Evolutionary conservation across 1,140 invertebrate genomes (phyloP).

Genomic region (Rhopalosiphum maidis): DNA sequence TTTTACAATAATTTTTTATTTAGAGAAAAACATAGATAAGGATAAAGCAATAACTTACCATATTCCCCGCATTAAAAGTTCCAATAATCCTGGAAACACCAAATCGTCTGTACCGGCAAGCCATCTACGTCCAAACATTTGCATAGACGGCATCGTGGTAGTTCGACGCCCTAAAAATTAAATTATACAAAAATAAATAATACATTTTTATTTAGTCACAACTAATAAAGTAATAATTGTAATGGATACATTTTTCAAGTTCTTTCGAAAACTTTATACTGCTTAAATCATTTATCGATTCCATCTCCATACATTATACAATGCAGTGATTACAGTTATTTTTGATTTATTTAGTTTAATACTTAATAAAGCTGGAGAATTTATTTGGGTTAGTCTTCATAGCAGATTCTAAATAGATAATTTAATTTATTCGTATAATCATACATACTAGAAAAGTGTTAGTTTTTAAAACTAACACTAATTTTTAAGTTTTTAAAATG

Average conservation of each 20-base stretch:
- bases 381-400: neutral
- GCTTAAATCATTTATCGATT: neutral
- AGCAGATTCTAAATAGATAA: neutral
- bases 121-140: slow-evolving; percentile 80
- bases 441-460: neutral
- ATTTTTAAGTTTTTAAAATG: neutral
- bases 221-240: neutral
- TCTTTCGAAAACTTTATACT: neutral
- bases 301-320: neutral
- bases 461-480: too few species aligned
- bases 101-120: slow-evolving; percentile 78
- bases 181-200: neutral
- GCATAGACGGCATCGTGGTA: slow-evolving; percentile 73
- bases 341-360: neutral
- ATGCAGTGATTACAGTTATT: neutral
- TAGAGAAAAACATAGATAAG: neutral
- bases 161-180: slow-evolving; percentile 42
- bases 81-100: slow-evolving; percentile 79
- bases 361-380: neutral
- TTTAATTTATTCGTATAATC: neutral
- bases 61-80: slow-evolving; percentile 73
- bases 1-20: neutral
- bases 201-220: neutral
- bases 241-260: neutral
- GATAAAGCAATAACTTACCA: slow-evolving; percentile 67